Base-by-base conservation (phyloP, 2,113 vertebrate species). In the Pseudorasbora parva region DNA sequence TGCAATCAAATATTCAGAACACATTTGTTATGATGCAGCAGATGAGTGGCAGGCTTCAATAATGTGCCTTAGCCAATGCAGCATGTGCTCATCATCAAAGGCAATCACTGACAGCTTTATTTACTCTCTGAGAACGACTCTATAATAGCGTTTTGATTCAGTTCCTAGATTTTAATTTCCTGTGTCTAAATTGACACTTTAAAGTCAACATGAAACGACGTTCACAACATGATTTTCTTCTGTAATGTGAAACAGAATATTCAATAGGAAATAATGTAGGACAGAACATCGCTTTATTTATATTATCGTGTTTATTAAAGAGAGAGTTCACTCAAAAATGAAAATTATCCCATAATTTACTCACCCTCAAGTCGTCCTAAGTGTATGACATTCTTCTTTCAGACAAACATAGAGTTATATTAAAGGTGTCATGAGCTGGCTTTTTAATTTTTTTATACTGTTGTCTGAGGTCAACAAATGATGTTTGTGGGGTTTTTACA, bases 31-130 rank as follows among this genome's bases (percentile, higher is more conserved):
- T 71, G 74, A 77, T 76, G 27, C 51, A 7, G 27, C 5, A 1
- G 19, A n/a, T 21, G 25, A 74, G 54, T n/a, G 51, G 15, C 19
- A 37, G 9, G 30, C 10, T 7, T 76, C 21, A 56, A 21, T 37
- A 77, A 37, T 37, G 49, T 2, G 2, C 30, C 23, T 4, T n/a
- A 43, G 43, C 11, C 37, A 43, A 14, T 23, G 1, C 54, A 17
- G 33, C 54, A 9, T 77, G 54, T 59, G 33, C 54, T 43, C 33
- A 25, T 77, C 11, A 15, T 59, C 33, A 59, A 1, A 23, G 33
- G 43, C 66, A 3, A 69, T 69, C 68, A 45, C 68, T 45, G 68
- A 71, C 68, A 14, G 68, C 37, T 71, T 71, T 45, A 71, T 71
- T 71, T 71, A 71, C 7, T 23, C 68, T 23, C 41, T 8, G 37